These are phyloP conservation scores for Poecilobothrus nobilitatus DNA, from an alignment of 2,888 invertebrate genomes.

Conservation along the genomic window DNA sequence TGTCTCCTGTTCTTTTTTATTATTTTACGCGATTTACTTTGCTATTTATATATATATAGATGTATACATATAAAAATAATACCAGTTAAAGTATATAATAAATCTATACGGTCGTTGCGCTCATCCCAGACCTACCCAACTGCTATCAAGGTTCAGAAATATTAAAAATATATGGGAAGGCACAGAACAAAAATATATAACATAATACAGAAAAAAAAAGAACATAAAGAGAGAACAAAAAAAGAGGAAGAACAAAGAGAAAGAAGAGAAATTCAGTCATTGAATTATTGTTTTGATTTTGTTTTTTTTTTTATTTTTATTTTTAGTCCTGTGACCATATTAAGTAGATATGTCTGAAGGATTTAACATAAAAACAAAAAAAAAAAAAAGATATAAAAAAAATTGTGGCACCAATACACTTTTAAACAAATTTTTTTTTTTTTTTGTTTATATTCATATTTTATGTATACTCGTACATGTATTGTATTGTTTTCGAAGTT, in stretches of 20 bases:
- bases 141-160: slow-evolving; percentile 4
- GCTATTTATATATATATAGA: slow-evolving; percentile 10
- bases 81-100: slow-evolving; percentile 14
- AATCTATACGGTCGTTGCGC: slow-evolving; percentile 8
- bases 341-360: not conserved
- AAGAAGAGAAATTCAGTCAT: not conserved
- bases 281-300: not conserved
- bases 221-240: slow-evolving; percentile 13
- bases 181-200: slow-evolving; percentile 16
- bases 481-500: too few relatives aligned
- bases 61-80: slow-evolving; percentile 10
- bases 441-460: not conserved
- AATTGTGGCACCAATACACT: slow-evolving; percentile 1
- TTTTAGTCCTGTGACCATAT: not conserved
- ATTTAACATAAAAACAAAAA: not conserved
- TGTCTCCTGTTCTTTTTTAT: slow-evolving; percentile 17
- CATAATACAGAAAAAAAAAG: slow-evolving; percentile 26
- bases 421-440: not conserved
- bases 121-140: slow-evolving; percentile 10
- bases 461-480: too few relatives aligned
- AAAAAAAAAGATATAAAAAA: not conserved
- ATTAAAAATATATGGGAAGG: not conserved
- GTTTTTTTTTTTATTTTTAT: not conserved
- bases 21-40: slow-evolving; percentile 19
- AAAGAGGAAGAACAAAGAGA: not conserved